Conservation (phyloP, 2,797 vertebrate species). For the Cirrhinus molitorella region DNA sequence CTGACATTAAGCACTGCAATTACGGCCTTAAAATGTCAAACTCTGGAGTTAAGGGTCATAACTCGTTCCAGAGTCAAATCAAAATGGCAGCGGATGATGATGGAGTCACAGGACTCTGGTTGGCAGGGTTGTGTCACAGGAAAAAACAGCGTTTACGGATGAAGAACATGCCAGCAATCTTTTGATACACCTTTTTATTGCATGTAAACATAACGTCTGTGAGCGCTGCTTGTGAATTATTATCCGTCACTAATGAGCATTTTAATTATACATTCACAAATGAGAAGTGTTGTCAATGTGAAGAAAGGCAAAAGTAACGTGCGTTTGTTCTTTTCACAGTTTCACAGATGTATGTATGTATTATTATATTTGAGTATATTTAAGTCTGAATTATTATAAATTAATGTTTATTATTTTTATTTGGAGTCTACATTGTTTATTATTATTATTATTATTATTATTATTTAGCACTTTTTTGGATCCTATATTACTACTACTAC, state of each 20-base stretch:
- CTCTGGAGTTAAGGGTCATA: slow-evolving; percentile 90
- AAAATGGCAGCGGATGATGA: slow-evolving; percentile 88
- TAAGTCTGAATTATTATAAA: background rate
- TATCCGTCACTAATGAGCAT: background rate
- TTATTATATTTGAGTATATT: too few species aligned
- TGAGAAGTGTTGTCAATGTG: background rate
- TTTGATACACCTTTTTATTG: background rate
- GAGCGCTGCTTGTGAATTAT: background rate
- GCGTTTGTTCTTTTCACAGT: background rate
- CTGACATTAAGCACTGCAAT: slow-evolving; percentile 89
- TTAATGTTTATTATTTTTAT: too few species aligned
- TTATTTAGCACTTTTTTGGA: too few species aligned
- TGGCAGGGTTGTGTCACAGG: background rate
- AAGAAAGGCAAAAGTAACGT: background rate
- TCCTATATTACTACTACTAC: too few species aligned
- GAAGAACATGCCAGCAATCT: background rate
- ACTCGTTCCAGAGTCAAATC: slow-evolving; percentile 83
- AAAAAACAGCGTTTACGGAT: slow-evolving; percentile 1
- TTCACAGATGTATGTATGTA: background rate
- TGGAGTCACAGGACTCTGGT: slow-evolving; percentile 69
- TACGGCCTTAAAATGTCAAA: slow-evolving; percentile 95
- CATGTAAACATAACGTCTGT: background rate
- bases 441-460: too few species aligned
- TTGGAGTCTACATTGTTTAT: too few species aligned
- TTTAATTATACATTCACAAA: background rate